Conservation (phyloP, 2,888 invertebrate genomes). For the Cheilosia soror region DNA sequence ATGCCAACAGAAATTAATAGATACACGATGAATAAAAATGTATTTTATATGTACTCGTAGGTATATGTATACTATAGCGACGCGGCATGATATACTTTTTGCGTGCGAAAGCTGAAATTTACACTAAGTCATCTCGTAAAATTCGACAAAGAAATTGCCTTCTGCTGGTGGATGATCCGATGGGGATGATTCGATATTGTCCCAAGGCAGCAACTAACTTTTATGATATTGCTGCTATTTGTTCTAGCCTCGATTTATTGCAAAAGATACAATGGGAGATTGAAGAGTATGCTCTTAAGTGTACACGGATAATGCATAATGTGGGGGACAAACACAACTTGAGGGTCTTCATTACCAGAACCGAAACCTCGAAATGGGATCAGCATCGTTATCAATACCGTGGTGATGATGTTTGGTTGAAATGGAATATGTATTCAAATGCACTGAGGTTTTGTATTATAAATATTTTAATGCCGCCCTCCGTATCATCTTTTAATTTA, state of each 20-base stretch:
- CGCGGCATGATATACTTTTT: slow-evolving; percentile 9
- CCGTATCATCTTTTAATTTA: slow-evolving; percentile 44
- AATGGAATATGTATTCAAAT: slow-evolving; percentile 20
- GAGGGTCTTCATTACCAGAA: slow-evolving; percentile 10
- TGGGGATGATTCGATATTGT: slow-evolving; percentile 47
- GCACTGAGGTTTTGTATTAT: slow-evolving; percentile 5
- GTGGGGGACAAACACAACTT: neutral
- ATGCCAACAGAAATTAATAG: slow-evolving; percentile 32
- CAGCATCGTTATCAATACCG: slow-evolving; percentile 40
- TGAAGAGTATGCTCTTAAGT: neutral
- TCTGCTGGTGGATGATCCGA: slow-evolving; percentile 37
- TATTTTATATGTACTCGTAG: neutral
- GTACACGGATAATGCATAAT: slow-evolving; percentile 25
- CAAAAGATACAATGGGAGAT: slow-evolving; percentile 26
- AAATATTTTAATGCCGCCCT: slow-evolving; percentile 17
- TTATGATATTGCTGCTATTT: slow-evolving; percentile 58
- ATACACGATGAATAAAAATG: slow-evolving; percentile 11
- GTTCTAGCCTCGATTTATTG: slow-evolving; percentile 61
- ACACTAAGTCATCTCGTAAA: slow-evolving; percentile 57
- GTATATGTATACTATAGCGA: neutral
- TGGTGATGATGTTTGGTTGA: slow-evolving; percentile 25
- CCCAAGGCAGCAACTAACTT: slow-evolving; percentile 54
- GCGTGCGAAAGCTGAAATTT: slow-evolving; percentile 37
- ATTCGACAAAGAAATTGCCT: slow-evolving; percentile 33
- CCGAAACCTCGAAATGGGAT: neutral